Conservation (phyloP, 2,888 invertebrate species). For the Amphiduros pacificus region DNA sequence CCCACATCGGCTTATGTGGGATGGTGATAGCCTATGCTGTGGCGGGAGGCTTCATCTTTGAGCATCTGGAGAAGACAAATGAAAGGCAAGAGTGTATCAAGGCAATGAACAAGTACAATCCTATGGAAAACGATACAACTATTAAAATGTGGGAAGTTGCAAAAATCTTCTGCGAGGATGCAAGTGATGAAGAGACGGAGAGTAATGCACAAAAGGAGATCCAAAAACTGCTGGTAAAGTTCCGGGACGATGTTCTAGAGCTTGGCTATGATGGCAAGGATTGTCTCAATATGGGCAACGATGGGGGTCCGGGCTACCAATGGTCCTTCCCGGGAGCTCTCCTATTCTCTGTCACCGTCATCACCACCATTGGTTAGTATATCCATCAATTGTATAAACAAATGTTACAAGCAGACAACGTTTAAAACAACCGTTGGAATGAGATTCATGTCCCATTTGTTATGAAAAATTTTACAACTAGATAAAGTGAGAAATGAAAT, state of each 20-base stretch:
- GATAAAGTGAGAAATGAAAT: too few species aligned
- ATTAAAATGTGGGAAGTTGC: constrained; percentile 22
- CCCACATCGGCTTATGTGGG: constrained; percentile 55
- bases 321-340: constrained; percentile 57
- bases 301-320: constrained; percentile 46
- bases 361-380: constrained; percentile 58
- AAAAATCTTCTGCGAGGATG: constrained; percentile 4
- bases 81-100: constrained; percentile 54
- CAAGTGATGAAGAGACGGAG: constrained; percentile 1
- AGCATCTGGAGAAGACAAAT: constrained; percentile 57
- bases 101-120: constrained; percentile 43
- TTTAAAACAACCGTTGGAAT: too few species aligned
- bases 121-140: constrained; percentile 40
- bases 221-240: constrained; percentile 37
- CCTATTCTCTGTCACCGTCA: constrained; percentile 57
- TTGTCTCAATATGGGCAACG: constrained; percentile 45
- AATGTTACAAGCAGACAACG: too few species aligned
- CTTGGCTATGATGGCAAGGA: constrained; percentile 54
- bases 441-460: too few species aligned
- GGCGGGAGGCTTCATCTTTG: constrained; percentile 58
- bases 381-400: too few species aligned
- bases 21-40: constrained; percentile 56
- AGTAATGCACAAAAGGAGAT: constrained; percentile 15
- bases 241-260: constrained; percentile 48
- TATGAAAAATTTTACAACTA: too few species aligned